Base-by-base conservation (phyloP, 2,113 vertebrate species). In the Haplochromis vanheusdeni region DNA sequence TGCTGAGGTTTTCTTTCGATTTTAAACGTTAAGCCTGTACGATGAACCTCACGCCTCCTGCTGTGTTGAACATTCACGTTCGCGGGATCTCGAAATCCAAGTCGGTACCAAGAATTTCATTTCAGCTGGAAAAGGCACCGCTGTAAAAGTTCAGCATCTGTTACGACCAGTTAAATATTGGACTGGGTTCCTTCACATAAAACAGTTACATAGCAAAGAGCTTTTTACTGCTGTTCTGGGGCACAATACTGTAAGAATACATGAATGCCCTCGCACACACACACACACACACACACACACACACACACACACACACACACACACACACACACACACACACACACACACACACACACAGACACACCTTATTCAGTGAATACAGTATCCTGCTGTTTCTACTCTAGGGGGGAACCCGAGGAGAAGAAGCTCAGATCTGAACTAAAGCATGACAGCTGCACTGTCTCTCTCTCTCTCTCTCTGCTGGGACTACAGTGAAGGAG, bases 391-490 rank as follows among this genome's bases (percentile, higher is more conserved):
- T 79, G 37, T 16, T 79, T 23, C 33, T 23, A 3, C 86, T 89
- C 80, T 17, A 7, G 42, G 23, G 80, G 80, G 60, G 84, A 90
- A 79, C 56, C 70, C 45, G 9, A 49, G 55, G 16, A 81, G 54
- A 79, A 88, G n/a, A 55, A 82, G 33, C n/a, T 79, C 52, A 37
- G 75, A 88, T 86, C 86, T 85, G 82, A 92, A 62, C 68, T 37
- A 79, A 88, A 84, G 55, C 80, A 55, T 73, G 89, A 86, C 93
- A 92, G 91, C 85, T 91, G 87, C 89, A 86, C 84, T 13, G 14
- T 37, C 70, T 73, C 65, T 68, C 47, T 81, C 65, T 65, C 54
- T 75, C 54, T 82, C 54, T 77, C 81, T 77, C 82, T 81, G 82
- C 19, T 89, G 87, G 90, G 87, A 89, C 58, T 65, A 75, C n/a